These are phyloP conservation scores for Megastigmus dorsalis DNA, from an alignment of 2,888 invertebrate species.

Conservation along the genomic window DNA sequence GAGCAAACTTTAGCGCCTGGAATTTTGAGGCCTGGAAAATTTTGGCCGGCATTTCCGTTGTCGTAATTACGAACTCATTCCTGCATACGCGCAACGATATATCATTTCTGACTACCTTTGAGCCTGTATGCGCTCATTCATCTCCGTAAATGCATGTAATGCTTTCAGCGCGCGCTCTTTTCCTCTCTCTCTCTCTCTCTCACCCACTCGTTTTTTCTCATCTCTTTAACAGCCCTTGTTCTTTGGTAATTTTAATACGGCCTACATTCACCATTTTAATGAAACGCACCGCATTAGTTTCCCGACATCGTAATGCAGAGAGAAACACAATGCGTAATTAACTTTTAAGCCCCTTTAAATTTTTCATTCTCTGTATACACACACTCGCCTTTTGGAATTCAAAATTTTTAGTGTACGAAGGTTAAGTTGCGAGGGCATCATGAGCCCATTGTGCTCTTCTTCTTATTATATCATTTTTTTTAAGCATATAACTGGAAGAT, in stretches of 20 bases:
- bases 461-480: too few species aligned
- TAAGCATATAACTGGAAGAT: too few species aligned
- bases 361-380: neutral
- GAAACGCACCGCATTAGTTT: slow-evolving; percentile 21
- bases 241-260: slow-evolving; percentile 28
- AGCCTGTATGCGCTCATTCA: slow-evolving; percentile 2
- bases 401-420: neutral
- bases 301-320: neutral
- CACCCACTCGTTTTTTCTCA: neutral
- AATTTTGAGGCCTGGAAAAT: slow-evolving; percentile 10
- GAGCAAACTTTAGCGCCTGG: neutral
- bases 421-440: too few species aligned
- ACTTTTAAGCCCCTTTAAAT: neutral
- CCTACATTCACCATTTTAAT: slow-evolving; percentile 25
- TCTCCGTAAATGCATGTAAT: slow-evolving; percentile 4
- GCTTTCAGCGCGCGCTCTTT: neutral
- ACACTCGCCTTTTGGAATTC: neutral
- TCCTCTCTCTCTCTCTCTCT: neutral
- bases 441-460: too few species aligned
- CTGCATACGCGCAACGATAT: neutral
- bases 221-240: neutral
- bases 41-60: neutral
- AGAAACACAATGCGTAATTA: slow-evolving; percentile 24
- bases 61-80: slow-evolving; percentile 35
- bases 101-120: slow-evolving; percentile 29